A percentile compares a stretch with the other conserved stretches of the same genome.
Evolutionary conservation across 2,113 vertebrate genomes (phyloP).

Genomic region (Calonectris borealis): DNA sequence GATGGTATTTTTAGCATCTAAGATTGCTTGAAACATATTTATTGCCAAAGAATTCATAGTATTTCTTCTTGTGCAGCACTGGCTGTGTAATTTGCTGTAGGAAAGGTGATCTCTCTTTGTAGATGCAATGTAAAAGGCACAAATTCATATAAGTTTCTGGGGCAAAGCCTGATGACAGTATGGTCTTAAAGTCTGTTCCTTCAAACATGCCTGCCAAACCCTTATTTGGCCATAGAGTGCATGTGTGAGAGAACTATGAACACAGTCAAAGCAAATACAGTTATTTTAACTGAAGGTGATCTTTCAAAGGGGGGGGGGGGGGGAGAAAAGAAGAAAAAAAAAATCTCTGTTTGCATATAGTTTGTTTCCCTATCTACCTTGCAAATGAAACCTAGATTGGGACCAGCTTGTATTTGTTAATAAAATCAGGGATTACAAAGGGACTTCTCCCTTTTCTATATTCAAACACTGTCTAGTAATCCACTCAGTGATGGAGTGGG

Average conservation of each 20-base stretch:
- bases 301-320: background rate
- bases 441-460: background rate
- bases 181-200: background rate
- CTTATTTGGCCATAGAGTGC: background rate
- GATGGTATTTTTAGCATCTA: background rate
- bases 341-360: background rate
- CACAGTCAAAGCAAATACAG: background rate
- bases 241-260: background rate
- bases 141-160: background rate
- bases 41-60: background rate
- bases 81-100: background rate
- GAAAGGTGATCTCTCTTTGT: background rate
- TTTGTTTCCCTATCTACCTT: background rate
- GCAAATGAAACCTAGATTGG: background rate
- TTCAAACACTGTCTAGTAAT: background rate
- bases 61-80: background rate
- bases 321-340: no score
- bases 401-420: background rate
- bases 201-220: background rate
- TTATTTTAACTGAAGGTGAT: background rate
- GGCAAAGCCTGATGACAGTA: background rate
- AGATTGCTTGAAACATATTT: background rate
- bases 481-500: background rate
- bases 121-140: background rate
- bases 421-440: background rate